Evolutionary conservation across 2,113 vertebrate genomes (phyloP).

Genomic region (Halichoerus grypus): DNA sequence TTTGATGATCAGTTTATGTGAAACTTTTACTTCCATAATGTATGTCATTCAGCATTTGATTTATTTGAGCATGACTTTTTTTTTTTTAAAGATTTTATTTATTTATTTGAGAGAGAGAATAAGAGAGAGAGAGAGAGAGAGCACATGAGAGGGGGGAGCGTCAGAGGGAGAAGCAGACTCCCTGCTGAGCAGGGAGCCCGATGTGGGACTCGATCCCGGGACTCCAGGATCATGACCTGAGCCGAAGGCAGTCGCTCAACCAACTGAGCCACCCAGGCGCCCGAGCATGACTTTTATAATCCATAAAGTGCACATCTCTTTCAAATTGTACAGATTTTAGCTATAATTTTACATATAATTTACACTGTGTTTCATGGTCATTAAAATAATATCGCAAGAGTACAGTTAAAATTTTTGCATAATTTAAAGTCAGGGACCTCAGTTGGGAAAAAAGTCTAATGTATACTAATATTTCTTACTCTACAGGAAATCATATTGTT

Average conservation of each 20-base stretch:
- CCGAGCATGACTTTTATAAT: not conserved
- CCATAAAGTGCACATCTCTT: not conserved
- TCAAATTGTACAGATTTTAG: not conserved
- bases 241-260: no score
- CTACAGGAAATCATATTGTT: not conserved
- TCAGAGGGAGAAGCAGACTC: no score
- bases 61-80: slow-evolving; percentile 15
- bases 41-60: not conserved
- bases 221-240: no score
- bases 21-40: not conserved
- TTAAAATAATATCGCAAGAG: not conserved
- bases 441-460: not conserved
- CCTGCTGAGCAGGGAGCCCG: no score
- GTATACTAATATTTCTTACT: not conserved
- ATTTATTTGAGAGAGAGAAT: no score
- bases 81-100: no score
- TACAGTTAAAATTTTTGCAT: not conserved
- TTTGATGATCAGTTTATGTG: not conserved
- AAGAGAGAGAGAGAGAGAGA: no score
- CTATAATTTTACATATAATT: not conserved
- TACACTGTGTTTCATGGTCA: not conserved
- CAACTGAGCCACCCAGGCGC: no score
- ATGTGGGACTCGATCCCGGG: no score
- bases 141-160: no score
- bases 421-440: not conserved